A percentile compares a stretch with the other conserved stretches of the same genome.
Evolutionary conservation across 1,140 invertebrate species (phyloP).

Genomic region (Hylyphantes graminicola): DNA sequence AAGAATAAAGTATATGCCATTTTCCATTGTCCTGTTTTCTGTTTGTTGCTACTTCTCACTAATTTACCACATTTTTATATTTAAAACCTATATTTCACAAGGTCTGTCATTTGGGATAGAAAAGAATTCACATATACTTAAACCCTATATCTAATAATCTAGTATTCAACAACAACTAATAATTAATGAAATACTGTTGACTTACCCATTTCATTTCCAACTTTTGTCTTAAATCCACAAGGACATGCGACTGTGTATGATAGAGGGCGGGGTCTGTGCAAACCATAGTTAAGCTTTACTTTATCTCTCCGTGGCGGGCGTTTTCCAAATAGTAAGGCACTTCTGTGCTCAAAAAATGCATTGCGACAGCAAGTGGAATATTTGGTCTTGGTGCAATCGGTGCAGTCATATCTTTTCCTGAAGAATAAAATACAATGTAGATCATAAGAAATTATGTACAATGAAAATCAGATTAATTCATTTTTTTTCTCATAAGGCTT

Average conservation of each 20-base stretch:
- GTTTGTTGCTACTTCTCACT: too few species aligned
- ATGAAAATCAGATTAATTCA: too few species aligned
- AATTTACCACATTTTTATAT: too few species aligned
- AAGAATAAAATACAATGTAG: background rate
- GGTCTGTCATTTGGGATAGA: too few species aligned
- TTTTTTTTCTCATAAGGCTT: too few species aligned
- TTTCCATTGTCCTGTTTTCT: too few species aligned
- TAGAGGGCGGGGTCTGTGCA: background rate
- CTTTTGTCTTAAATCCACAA: constrained; percentile 24
- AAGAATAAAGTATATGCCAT: background rate
- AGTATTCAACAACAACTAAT: too few species aligned
- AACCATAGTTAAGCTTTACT: constrained; percentile 1
- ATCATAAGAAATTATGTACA: too few species aligned
- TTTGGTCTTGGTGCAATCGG: constrained; percentile 25
- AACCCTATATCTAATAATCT: too few species aligned
- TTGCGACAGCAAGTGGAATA: constrained; percentile 32
- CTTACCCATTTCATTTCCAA: constrained; percentile 38
- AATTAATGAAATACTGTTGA: too few species aligned
- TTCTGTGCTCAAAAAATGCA: constrained; percentile 29
- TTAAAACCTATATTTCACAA: too few species aligned
- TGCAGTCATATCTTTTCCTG: constrained; percentile 19
- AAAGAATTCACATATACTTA: too few species aligned
- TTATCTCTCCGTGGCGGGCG: background rate
- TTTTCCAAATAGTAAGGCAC: constrained; percentile 26
- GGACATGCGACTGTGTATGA: background rate